Evolutionary conservation across 2,797 vertebrate species (phyloP), one percentile per base, ranked within the genome.

Genomic region (Takifugu rubripes): DNA sequence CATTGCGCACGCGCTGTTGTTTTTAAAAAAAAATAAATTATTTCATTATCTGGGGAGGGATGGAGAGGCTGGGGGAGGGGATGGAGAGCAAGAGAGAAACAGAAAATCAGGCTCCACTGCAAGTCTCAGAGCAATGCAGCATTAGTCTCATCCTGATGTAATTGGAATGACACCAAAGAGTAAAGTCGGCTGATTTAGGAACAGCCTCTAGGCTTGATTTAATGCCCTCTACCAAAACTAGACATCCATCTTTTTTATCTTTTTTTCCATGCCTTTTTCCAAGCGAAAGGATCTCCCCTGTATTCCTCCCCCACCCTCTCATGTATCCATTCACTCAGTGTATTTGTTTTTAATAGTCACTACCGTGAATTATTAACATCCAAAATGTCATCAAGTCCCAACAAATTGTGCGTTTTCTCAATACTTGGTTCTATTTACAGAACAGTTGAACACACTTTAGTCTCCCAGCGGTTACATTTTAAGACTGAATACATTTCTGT

Each of bases 111-210:
- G 66, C 84, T 83, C 61, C 81, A 77, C 81, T 83, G 70, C 61
- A 81, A 72, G 77, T 75, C 80, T 83, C 61, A 1, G 65, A 78
- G 79, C 83, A 79, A 75, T 77, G 71, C 70, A 86, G 82, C 78
- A 82, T 88, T 82, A 77, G 77, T 78, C 81, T 84, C 86, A 80
- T 77, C 80, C 74, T 84, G 88, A 86, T 89, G 87, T 91, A 89
- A 90, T 89, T 89, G 90, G 84, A 91, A 88, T 86, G 82, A 82
- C 87, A 87, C 84, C 81, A 78, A 77, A 12, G 80, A 84, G 83
- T 87, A 88, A 89, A 89, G 84, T 84, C 52, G 59, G 53, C 80
- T 77, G 90, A 86, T 85, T 88, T 85, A 84, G 83, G 70, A 71
- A 75, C 84, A 80, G 84, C 88, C 91, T 84, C 75, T 79, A 77